These are phyloP conservation scores for Lamprologus ornatipinnis DNA, from an alignment of 2,113 vertebrate genomes.

Conservation along the genomic window DNA sequence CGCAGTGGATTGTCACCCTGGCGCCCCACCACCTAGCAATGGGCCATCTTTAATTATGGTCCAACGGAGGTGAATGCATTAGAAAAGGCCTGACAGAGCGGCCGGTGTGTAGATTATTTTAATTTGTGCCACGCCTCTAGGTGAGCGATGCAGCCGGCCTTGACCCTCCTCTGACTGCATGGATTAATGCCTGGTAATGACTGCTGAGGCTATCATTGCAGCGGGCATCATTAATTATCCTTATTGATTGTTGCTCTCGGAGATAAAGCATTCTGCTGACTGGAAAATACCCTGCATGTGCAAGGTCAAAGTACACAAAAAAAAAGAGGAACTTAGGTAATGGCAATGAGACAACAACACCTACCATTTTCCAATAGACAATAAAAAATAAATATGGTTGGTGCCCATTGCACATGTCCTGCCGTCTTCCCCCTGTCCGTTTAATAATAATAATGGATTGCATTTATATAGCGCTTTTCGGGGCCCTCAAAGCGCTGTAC, in stretches of 20 bases:
- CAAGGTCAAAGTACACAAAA: constrained; percentile 90
- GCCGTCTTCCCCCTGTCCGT: neutral
- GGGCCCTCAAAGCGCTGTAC: neutral
- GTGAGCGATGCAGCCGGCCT: constrained; percentile 95
- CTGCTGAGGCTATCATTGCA: constrained; percentile 99
- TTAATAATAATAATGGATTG: neutral
- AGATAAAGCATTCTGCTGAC: constrained; percentile 99
- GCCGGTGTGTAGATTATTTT: constrained; percentile 94
- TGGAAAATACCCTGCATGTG: constrained; percentile 92
- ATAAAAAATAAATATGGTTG: constrained; percentile 39
- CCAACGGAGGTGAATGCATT: constrained; percentile 58
- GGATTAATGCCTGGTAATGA: constrained; percentile 99
- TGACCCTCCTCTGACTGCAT: constrained; percentile 95
- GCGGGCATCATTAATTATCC: constrained; percentile 99
- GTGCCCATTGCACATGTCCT: neutral
- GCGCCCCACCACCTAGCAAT: constrained; percentile 49
- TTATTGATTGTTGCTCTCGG: constrained; percentile 99
- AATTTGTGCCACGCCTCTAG: constrained; percentile 91
- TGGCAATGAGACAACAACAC: constrained; percentile 65
- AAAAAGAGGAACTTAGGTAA: constrained; percentile 80
- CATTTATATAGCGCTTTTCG: neutral
- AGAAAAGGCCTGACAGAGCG: constrained; percentile 72
- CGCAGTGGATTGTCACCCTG: constrained; percentile 54
- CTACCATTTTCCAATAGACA: neutral
- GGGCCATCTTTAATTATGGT: constrained; percentile 73